Conservation (phyloP, 2,888 invertebrate species). For the Harmothoe impar region DNA sequence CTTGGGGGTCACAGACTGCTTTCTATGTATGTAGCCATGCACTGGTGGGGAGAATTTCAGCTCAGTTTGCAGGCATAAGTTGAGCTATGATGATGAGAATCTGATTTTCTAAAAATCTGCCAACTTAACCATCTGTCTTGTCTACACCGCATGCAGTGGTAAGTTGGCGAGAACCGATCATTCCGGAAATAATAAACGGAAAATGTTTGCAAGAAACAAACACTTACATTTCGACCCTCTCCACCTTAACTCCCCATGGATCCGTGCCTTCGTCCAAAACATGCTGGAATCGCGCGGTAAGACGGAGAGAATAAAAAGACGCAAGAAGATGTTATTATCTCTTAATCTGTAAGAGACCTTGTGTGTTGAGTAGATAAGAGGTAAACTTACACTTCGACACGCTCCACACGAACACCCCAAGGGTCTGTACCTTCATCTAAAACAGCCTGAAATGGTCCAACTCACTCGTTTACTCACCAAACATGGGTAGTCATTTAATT, state of each 20-base stretch:
- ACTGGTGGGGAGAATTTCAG: too few relatives aligned
- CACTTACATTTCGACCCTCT: slow-evolving; percentile 73
- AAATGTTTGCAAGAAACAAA: not conserved
- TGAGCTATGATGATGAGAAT: too few relatives aligned
- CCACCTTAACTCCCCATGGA: slow-evolving; percentile 73
- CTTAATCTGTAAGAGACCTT: too few relatives aligned
- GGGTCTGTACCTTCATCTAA: slow-evolving; percentile 84
- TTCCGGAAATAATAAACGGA: too few relatives aligned
- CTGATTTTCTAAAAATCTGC: too few relatives aligned
- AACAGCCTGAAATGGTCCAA: slow-evolving; percentile 73
- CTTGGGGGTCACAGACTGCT: too few relatives aligned
- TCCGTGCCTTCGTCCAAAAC: slow-evolving; percentile 77
- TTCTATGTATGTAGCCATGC: too few relatives aligned
- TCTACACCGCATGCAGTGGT: too few relatives aligned
- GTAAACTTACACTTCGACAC: slow-evolving; percentile 81
- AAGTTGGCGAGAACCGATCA: too few relatives aligned
- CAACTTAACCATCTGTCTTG: too few relatives aligned
- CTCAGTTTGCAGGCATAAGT: too few relatives aligned
- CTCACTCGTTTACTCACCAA: not conserved
- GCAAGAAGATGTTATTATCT: not conserved
- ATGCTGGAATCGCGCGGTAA: slow-evolving; percentile 63
- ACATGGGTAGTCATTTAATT: not conserved
- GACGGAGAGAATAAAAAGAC: not conserved
- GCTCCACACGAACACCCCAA: slow-evolving; percentile 84
- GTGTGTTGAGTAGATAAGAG: not conserved